Base-by-base conservation (phyloP, 2,888 invertebrate species). In the Koerneria pararmatus region DNA sequence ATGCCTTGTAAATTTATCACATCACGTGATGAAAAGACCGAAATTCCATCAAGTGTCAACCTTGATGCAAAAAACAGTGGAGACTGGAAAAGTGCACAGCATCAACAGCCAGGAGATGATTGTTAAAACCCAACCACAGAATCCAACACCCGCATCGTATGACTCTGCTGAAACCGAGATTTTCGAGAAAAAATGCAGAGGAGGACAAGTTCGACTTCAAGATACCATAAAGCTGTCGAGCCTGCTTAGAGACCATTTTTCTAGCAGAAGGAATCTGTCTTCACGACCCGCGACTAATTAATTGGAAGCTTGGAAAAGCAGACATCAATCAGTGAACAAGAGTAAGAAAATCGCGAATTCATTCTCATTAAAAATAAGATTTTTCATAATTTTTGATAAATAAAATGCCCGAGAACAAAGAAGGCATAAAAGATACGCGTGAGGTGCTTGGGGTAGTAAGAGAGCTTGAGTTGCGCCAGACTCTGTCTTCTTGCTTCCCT, bases 401-500 rank as follows among this genome's bases (percentile, higher is more conserved):
- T 29, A 41, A 15, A 29, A 27, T 22, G 3, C 22, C 5, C 22
- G 1, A 22, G 2, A 1, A 2, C 34, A 19, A 6, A 51, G 5
- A 48, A 34, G 19, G 37, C 22, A 31, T 5, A 29, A 29, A 41
- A 31, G 31, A 15, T 58, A 79, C 79, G 79, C 72, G 73, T 73
- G 66, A 76, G 72, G 66, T 80, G 77, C 65, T 72, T 80, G 35
- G 82, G 82, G 65, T 82, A 82, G 69, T 82, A 82, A 70, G 74
- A 74, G 68, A 82, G 76, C 62, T 82, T 82, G 54, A 82, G 73
- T 68, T 82, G 82, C 27, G 82, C 82, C 53, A 82, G 72, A n/a
- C 79, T 79, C 63, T 82, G 82, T 61, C 82, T 66, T 37, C 81
- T 67, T 24, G 80, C 80, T 58, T 81, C 81, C 29, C 78, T 69